Conservation (phyloP, 2,888 invertebrate genomes). For the Polymixis flavicincta region DNA sequence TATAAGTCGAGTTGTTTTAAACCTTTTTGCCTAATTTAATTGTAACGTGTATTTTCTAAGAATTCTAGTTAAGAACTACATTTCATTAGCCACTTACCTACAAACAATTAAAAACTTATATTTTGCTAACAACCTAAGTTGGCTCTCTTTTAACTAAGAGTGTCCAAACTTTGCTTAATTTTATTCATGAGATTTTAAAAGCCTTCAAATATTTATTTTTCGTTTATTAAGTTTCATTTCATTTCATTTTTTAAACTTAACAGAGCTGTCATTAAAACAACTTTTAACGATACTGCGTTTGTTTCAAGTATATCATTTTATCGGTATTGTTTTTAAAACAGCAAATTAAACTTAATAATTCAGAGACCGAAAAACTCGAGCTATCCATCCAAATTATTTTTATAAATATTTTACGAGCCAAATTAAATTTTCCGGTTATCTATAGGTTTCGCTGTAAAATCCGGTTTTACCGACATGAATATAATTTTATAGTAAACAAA, state of each 20-base stretch:
- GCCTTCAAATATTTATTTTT: neutral
- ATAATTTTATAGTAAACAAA: neutral
- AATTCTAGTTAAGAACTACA: neutral
- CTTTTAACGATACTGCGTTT: neutral
- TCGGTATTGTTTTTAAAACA: neutral
- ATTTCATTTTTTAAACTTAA: constrained; percentile 2
- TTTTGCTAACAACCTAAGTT: constrained; percentile 33
- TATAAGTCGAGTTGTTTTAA: neutral
- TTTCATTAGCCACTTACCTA: constrained; percentile 31
- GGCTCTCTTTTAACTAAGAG: constrained; percentile 23
- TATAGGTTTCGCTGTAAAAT: constrained; percentile 5
- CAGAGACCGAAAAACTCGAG: neutral
- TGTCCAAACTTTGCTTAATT: constrained; percentile 36
- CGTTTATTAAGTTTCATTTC: neutral
- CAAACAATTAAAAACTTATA: constrained; percentile 46
- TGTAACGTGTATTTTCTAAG: neutral
- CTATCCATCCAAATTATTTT: neutral
- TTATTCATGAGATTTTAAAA: constrained; percentile 40
- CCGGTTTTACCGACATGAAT: neutral
- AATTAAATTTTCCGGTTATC: constrained; percentile 2
- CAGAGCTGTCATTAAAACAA: neutral
- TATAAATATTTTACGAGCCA: constrained; percentile 15
- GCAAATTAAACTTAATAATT: neutral
- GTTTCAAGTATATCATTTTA: neutral
- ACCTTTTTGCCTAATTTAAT: constrained; percentile 9